Base-by-base conservation (phyloP, 2,797 vertebrate genomes). In the Brotogeris chrysoptera region DNA sequence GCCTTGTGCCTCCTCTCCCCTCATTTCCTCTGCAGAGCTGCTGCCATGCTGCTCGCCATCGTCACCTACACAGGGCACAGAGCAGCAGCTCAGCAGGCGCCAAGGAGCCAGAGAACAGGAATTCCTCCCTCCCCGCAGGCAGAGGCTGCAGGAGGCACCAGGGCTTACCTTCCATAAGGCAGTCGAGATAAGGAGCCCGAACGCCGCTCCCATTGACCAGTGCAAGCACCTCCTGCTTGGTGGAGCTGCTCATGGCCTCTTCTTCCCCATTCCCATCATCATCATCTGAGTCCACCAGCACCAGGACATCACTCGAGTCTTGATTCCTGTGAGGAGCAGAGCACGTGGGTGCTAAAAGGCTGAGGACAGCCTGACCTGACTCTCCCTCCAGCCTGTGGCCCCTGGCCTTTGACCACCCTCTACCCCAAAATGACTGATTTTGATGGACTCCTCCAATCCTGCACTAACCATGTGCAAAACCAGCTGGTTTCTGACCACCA, bases 261-360 rank as follows among this genome's bases (percentile, higher is more conserved):
- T 90, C 71, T 1, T 86, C 79, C 7, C 72, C 93, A 3, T 92
- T 88, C 9, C 61, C 83, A 25, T 96, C 95, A 3, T 94, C 97
- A 0, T 97, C 97, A 2, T 96, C 96, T 0, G 99, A 99, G 39
- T 99, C 99, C 88, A 99, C 98, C 95, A 99, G 98, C 92, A 98
- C 98, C 61, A 99, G 86, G 72, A 99, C 94, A 34, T 99, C 98
- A 8, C 86, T 91, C 0, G 57, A 85, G 52, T 96, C 96, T 63
- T 80, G 93, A 47, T 63, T 93, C 93, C 98, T 98, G 86, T 25
- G 52, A 90, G 73, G 16, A 74, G 85, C n/a, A 80, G 24, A 80
- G 59, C 24, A 66, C 32, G 55, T 1, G 0, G 24, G 30, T 11
- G 36, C 46, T 19, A 41, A 28, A 39, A 78, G 44, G 59, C 46